These are phyloP conservation scores for Phortica variegata DNA, from an alignment of 1,140 invertebrate genomes.

Conservation along the genomic window DNA sequence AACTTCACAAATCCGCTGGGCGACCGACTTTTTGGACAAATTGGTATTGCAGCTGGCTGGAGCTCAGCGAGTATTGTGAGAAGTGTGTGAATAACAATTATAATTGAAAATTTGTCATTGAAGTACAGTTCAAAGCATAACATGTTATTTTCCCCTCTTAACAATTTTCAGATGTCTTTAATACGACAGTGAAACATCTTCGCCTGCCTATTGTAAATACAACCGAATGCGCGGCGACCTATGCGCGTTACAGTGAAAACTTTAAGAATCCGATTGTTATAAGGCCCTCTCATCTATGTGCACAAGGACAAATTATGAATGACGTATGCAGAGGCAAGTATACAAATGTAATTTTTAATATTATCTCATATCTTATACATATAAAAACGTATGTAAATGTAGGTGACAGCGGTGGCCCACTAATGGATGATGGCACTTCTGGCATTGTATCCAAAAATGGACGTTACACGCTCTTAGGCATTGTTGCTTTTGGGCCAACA, in stretches of 20 bases:
- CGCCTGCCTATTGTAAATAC: constrained; percentile 58
- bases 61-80: constrained; percentile 47
- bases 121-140: not conserved
- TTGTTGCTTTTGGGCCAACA: constrained; percentile 69
- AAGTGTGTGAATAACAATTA: too few species aligned
- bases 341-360: not conserved
- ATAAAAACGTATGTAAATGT: too few species aligned
- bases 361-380: too few species aligned
- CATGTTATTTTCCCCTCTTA: not conserved
- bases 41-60: constrained; percentile 62
- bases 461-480: constrained; percentile 62
- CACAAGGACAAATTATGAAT: constrained; percentile 57
- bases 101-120: not conserved
- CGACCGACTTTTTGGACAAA: constrained; percentile 44
- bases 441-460: constrained; percentile 38
- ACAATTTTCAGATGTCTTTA: constrained; percentile 1
- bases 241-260: constrained; percentile 51
- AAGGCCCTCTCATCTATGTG: constrained; percentile 58
- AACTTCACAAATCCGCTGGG: constrained; percentile 30
- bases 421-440: constrained; percentile 61
- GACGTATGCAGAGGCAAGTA: constrained; percentile 54
- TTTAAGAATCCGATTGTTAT: constrained; percentile 57
- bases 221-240: constrained; percentile 40
- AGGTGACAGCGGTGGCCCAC: constrained; percentile 69
- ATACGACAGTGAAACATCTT: constrained; percentile 47